Conservation (phyloP, 2,113 vertebrate species). For the Amphiprion ocellaris region DNA sequence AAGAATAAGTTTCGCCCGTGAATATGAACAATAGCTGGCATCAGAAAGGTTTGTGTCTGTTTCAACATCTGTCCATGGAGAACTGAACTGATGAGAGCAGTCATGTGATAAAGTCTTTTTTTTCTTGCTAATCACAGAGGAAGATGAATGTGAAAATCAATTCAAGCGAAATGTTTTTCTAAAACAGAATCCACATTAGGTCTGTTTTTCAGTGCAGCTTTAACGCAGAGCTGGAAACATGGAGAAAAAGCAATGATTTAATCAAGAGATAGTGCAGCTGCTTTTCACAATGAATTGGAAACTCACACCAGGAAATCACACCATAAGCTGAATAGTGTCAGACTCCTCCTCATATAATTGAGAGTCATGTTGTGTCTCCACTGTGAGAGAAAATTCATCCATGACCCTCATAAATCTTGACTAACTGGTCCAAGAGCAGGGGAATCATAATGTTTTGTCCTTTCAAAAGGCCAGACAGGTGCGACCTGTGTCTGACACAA, state of each 20-base stretch:
- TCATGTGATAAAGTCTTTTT: neutral
- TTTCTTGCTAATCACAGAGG: neutral
- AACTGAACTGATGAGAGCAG: neutral
- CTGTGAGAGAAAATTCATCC: neutral
- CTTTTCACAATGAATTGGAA: constrained; percentile 23
- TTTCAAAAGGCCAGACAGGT: constrained; percentile 22
- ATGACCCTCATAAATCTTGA: constrained; percentile 1
- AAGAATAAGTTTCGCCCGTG: neutral
- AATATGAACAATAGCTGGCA: neutral
- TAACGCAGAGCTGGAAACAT: neutral
- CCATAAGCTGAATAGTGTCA: neutral
- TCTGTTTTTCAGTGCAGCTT: neutral
- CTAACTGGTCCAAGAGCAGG: neutral
- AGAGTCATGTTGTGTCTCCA: neutral
- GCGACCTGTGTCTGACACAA: constrained; percentile 23
- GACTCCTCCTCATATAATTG: neutral
- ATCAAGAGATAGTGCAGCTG: constrained; percentile 34
- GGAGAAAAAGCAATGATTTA: constrained; percentile 32
- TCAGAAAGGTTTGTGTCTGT: neutral
- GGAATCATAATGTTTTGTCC: constrained; percentile 3
- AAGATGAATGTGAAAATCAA: neutral
- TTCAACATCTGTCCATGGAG: neutral
- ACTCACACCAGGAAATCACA: neutral
- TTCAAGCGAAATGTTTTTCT: neutral
- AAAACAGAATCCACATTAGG: constrained; percentile 1